phyloP scores from a whole-genome alignment of 2,113 vertebrate genomes.

The Otocyon megalotis region DNA sequence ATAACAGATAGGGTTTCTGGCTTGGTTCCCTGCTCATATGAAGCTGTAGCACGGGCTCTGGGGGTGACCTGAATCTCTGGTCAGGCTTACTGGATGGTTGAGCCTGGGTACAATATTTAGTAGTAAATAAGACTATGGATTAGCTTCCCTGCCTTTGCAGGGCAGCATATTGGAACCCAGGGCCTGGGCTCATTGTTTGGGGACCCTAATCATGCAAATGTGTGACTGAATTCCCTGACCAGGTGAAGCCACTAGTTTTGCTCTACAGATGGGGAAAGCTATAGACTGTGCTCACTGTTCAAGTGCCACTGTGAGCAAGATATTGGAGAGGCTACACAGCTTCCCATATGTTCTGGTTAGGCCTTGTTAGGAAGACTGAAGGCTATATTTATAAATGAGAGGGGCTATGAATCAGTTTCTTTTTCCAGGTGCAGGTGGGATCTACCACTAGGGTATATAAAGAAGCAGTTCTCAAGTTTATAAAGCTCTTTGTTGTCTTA shows the following conservation, averaged over 20 bases:
- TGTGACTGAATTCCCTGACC: neutral
- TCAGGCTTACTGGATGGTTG: neutral
- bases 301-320: neutral
- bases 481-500: neutral
- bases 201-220: neutral
- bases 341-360: neutral
- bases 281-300: neutral
- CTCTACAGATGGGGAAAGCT: neutral
- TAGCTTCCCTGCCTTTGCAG: neutral
- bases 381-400: neutral
- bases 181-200: neutral
- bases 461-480: neutral
- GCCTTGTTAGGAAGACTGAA: neutral
- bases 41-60: neutral
- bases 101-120: neutral
- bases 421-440: neutral
- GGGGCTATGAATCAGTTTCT: neutral
- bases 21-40: neutral
- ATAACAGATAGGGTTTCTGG: neutral
- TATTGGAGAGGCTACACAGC: neutral
- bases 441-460: too few relatives aligned
- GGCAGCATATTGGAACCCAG: neutral
- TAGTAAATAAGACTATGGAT: neutral
- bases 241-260: neutral
- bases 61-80: neutral